These are phyloP conservation scores for Entelurus aequoreus DNA, from an alignment of 2,113 vertebrate species.

Conservation along the genomic window DNA sequence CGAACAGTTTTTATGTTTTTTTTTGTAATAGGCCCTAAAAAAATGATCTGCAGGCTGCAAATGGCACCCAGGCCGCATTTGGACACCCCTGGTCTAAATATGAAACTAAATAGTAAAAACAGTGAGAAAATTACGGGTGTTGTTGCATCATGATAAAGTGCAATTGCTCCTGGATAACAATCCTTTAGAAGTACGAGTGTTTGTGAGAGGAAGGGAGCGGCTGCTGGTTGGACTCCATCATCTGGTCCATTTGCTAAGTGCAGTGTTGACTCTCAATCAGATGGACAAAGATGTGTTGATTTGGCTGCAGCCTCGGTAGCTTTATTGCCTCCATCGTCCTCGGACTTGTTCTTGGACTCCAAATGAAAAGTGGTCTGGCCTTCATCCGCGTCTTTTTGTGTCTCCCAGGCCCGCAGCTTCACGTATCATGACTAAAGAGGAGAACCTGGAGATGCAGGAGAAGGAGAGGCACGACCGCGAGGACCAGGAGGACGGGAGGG, in stretches of 20 bases:
- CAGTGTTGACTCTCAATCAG: constrained; percentile 26
- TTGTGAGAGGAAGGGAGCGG: constrained; percentile 8
- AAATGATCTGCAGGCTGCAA: too few relatives aligned
- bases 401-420: constrained; percentile 34
- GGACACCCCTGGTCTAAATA: too few relatives aligned
- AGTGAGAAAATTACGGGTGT: not conserved
- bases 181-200: not conserved
- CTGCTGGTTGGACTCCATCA: constrained; percentile 10
- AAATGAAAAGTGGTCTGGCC: not conserved
- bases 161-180: too few relatives aligned
- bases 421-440: constrained; percentile 61
- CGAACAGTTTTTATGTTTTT: too few relatives aligned
- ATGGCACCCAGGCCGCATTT: too few relatives aligned
- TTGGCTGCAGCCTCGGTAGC: constrained; percentile 9
- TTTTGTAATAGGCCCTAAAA: too few relatives aligned
- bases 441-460: constrained; percentile 60
- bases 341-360: not conserved
- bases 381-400: not conserved
- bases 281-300: constrained; percentile 14
- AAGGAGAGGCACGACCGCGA: constrained; percentile 57
- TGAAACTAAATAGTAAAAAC: too few relatives aligned
- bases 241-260: constrained; percentile 37
- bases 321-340: not conserved
- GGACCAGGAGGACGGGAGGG: constrained; percentile 52
- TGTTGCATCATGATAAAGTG: too few relatives aligned